These are phyloP conservation scores for Agonum fuliginosum DNA, from an alignment of 2,888 invertebrate genomes.

Conservation along the genomic window DNA sequence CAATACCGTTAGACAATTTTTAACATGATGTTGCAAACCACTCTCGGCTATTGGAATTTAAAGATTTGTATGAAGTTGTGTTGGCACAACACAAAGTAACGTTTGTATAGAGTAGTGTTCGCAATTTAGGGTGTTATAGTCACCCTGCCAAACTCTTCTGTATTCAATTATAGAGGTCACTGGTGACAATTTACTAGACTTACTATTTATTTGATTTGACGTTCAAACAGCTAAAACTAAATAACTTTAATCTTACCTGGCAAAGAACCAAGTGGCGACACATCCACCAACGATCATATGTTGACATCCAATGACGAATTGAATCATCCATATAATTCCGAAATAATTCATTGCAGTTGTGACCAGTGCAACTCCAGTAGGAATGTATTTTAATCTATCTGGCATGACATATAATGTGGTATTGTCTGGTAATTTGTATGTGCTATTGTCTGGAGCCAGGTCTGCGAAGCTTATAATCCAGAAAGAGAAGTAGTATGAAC, in stretches of 20 bases:
- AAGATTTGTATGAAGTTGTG: too few relatives aligned
- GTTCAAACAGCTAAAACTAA: not conserved
- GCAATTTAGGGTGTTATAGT: too few relatives aligned
- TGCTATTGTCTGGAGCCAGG: conserved; percentile 51
- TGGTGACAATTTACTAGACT: too few relatives aligned
- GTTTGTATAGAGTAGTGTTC: too few relatives aligned
- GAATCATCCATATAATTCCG: conserved; percentile 79
- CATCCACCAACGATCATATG: conserved; percentile 81
- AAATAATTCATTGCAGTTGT: conserved; percentile 75
- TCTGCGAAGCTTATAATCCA: conserved; percentile 74
- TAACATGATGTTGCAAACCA: too few relatives aligned
- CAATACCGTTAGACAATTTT: too few relatives aligned
- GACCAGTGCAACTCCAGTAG: conserved; percentile 71
- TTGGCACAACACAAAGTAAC: too few relatives aligned
- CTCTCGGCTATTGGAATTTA: too few relatives aligned
- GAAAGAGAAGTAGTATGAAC: conserved; percentile 78
- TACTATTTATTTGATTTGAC: too few relatives aligned
- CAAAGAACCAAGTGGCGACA: conserved; percentile 81
- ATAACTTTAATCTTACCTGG: conserved; percentile 71
- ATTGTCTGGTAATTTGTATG: conserved; percentile 44
- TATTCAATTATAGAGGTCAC: too few relatives aligned
- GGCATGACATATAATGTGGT: conserved; percentile 58
- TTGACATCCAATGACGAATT: conserved; percentile 81
- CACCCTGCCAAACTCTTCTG: too few relatives aligned
- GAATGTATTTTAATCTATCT: conserved; percentile 67